Conservation (phyloP, 1,140 invertebrate species). For the Pseudomyrmex sp. region DNA sequence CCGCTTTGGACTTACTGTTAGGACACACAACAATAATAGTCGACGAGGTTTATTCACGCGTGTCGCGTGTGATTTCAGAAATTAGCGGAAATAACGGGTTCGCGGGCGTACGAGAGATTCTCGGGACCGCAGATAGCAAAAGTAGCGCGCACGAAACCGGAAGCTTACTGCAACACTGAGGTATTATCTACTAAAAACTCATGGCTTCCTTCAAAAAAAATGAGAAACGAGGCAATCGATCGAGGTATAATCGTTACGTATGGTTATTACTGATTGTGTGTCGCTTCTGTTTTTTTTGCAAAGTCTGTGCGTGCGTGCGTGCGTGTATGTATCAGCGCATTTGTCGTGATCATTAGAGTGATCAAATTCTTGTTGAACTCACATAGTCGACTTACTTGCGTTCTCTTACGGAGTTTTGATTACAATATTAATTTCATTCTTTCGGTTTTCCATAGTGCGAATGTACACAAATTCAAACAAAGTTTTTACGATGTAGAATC, state of each 20-base stretch:
- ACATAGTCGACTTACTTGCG: not conserved
- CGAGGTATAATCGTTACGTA: conserved; percentile 62
- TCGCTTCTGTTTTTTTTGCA: not conserved
- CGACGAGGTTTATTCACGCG: not conserved
- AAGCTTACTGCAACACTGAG: conserved; percentile 93
- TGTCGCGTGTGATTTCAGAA: conserved; percentile 84
- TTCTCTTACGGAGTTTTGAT: not conserved
- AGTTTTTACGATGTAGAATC: not conserved
- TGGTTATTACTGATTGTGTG: conserved; percentile 24
- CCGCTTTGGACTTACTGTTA: not conserved
- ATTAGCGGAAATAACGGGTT: conserved; percentile 95
- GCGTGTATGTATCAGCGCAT: not conserved
- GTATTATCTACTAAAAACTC: conserved; percentile 82
- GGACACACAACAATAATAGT: not conserved
- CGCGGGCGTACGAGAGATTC: conserved; percentile 96
- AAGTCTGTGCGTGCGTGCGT: not conserved
- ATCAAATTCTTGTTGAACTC: conserved; percentile 3
- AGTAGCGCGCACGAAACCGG: conserved; percentile 90
- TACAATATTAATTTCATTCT: not conserved
- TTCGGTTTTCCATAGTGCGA: not conserved
- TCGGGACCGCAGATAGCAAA: conserved; percentile 97
- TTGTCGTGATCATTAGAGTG: not conserved
- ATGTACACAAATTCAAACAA: not conserved
- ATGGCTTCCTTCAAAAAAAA: conserved; percentile 67
- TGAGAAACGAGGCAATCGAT: conserved; percentile 59